These are phyloP conservation scores for Cabera pusaria DNA, from an alignment of 2,888 invertebrate species.

Conservation along the genomic window DNA sequence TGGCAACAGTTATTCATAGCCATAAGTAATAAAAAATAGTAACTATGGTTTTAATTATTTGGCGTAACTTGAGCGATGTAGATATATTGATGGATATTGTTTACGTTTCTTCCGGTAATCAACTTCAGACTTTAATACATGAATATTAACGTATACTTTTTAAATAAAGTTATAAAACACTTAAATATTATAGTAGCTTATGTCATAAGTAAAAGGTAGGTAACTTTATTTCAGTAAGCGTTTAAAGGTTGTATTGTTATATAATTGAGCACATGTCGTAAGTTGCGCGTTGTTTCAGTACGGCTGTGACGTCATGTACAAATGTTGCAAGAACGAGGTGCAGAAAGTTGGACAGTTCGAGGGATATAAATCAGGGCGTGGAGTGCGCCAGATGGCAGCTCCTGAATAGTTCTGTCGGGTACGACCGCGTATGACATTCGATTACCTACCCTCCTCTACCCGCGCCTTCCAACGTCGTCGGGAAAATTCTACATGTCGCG, in stretches of 20 bases:
- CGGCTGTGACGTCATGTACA: constrained; percentile 74
- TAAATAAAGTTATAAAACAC: too few species aligned
- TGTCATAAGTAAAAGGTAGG: too few species aligned
- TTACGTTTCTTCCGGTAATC: too few species aligned
- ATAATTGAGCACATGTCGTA: constrained; percentile 17
- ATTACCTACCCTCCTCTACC: constrained; percentile 51
- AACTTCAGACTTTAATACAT: too few species aligned
- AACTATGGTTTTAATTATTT: too few species aligned
- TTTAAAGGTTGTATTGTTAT: constrained; percentile 15
- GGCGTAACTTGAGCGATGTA: too few species aligned
- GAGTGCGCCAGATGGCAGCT: constrained; percentile 61
- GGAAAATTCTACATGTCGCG: constrained; percentile 24
- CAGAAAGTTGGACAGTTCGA: constrained; percentile 73
- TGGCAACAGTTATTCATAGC: too few species aligned
- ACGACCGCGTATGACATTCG: constrained; percentile 75
- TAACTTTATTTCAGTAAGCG: too few species aligned
- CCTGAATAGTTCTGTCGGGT: constrained; percentile 67
- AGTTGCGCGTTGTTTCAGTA: constrained; percentile 53
- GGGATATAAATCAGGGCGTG: constrained; percentile 71
- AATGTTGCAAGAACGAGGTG: constrained; percentile 75
- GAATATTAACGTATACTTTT: too few species aligned
- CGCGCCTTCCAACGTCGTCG: constrained; percentile 16
- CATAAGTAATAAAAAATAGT: too few species aligned
- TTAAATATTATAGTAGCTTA: too few species aligned
- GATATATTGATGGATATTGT: too few species aligned